Base-by-base conservation (phyloP, 2,797 vertebrate genomes). In the Denticeps clupeoides region DNA sequence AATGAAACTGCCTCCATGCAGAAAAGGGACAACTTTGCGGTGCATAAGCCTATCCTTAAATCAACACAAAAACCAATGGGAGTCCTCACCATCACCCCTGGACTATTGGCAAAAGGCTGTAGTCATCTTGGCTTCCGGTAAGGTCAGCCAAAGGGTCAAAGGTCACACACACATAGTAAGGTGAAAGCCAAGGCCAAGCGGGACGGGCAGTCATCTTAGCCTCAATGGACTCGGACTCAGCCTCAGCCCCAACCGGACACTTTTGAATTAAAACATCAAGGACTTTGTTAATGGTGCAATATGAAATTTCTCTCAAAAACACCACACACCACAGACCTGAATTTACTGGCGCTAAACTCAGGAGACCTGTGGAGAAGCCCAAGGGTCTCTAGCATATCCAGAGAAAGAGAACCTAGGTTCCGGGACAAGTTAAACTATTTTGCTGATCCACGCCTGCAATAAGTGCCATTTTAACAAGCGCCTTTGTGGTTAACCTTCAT, bases 181-280 rank as follows among this genome's bases (percentile, higher is more conserved):
- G 93, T 85, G 91, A 99, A 97, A 94, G 93, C 91, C 93, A 94
- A 97, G 93, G 94, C 93, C 93, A 96, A 93, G 93, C 91, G 90
- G 93, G 91, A 95, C 93, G 97, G 93, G 93, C 92, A 97, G 93
- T 97, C 94, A 98, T 98, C 94, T 97, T 97, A 98, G 91, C 94
- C 91, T 94, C 94, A 97, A 93, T 92, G 93, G 93, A 96, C 88
- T 95, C 91, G 93, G 91, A 89, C 90, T 91, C 91, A 87, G 93
- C 33, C 33, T 37, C 33, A 37, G 33, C 91, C 93, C 91, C 78
- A 93, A 97, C 89, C 89, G 89, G 93, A 96, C 93, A 96, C 95
- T 97, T 99, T 97, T 89, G 97, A 96, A 99, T 99, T 99, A 90
- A 99, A 97, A 99, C 92, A 99, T 97, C 91, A 99, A 97, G 92